Base-by-base conservation (phyloP, 2,888 invertebrate species). In the Malacosoma neustria region DNA sequence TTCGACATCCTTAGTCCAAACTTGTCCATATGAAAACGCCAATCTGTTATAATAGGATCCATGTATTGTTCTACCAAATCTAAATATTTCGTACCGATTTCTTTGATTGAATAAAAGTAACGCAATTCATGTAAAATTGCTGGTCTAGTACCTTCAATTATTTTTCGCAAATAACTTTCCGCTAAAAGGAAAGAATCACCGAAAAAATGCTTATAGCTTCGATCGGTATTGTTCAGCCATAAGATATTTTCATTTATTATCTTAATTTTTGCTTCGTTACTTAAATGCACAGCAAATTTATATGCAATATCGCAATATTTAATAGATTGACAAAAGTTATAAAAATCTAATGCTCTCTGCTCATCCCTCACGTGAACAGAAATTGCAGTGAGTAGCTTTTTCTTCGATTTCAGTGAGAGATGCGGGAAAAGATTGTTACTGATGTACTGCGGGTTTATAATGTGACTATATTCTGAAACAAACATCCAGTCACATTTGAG, bases 321-420 rank as follows among this genome's bases (percentile, higher is more conserved):
- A 12, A 13, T 31, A 13, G 29, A 22, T 13, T 31, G 36, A 36
- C 33, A 34, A 4, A 31, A 76, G 6, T 55, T 49, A 36, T 58
- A 70, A 45, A 77, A 80, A 3, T 37, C 36, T 9, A 41, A 40
- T 7, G 58, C 49, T 37, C 72, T 58, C 1, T 45, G 35, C 44
- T 60, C 54, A 43, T 59, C 53, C 39, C 42, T 60, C 2, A 77
- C 12, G 34, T 66, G 30, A 2, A 41, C 40, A 1, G 69, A 57
- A 41, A 72, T 52, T 1, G 49, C 43, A 11, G 51, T 48, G 4
- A 80, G 43, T 13, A 70, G 42, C 37, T 73, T 76, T 29, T 55
- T 64, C 39, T 61, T 72, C 67, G 74, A 72, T 57, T 70, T 73
- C 1, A 45, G 37, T 2, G 80, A 73, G 72, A 77, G 75, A 1